Percentiles rank a stretch among this genome's conserved stretches.
phyloP scores from a whole-genome alignment of 2,888 invertebrate genomes.

The Parnassius mnemosyne region DNA sequence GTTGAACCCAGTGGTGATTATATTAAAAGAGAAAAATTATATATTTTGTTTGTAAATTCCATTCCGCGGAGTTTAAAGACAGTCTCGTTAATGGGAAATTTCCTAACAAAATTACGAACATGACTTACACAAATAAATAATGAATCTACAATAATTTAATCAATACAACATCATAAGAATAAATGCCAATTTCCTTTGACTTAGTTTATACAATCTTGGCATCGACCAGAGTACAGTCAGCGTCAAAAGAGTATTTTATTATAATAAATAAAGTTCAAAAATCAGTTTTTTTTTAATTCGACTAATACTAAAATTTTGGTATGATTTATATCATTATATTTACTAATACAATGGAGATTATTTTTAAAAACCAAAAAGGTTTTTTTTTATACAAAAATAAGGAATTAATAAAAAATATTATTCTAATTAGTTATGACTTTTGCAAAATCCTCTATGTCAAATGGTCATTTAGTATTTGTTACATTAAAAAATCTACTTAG shows the following conservation, averaged over 20 bases:
- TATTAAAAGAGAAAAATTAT: too few relatives aligned
- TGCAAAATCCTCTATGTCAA: conserved; percentile 24
- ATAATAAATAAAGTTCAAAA: too few relatives aligned
- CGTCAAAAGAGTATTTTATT: conserved; percentile 37
- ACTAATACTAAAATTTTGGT: neutral
- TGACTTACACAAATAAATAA: conserved; percentile 8
- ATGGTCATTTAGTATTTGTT: conserved; percentile 43
- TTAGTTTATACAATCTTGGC: conserved; percentile 38
- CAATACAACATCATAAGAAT: conserved; percentile 50
- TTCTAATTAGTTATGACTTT: neutral
- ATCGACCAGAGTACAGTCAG: conserved; percentile 43
- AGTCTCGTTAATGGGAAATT: too few relatives aligned
- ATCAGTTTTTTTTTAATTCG: too few relatives aligned
- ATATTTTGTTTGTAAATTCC: too few relatives aligned
- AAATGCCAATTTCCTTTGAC: conserved; percentile 47
- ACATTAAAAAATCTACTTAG: conserved; percentile 39
- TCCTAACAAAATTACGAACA: neutral
- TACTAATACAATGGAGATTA: neutral
- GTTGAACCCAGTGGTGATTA: too few relatives aligned
- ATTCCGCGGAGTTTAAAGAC: too few relatives aligned
- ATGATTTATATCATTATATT: conserved; percentile 1
- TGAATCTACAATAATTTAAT: conserved; percentile 32
- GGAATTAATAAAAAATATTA: too few relatives aligned
- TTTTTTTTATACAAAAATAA: too few relatives aligned
- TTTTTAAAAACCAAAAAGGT: too few relatives aligned